Conservation (phyloP, 2,888 invertebrate genomes). For the Philereme transversata region DNA sequence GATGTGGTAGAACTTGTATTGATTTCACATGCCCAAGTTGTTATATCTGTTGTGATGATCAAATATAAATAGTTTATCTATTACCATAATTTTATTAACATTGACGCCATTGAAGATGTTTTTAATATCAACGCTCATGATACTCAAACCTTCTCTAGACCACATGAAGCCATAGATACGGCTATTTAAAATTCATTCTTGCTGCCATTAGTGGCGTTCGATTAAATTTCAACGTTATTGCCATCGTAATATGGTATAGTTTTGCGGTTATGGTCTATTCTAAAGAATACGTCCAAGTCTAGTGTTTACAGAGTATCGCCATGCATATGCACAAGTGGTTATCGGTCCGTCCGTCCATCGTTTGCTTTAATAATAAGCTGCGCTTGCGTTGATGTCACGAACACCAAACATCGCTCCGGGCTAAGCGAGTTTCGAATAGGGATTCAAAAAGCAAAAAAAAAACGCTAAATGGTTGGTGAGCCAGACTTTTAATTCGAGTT, state of each 20-base stretch:
- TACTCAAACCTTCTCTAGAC: constrained; percentile 24
- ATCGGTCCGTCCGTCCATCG: constrained; percentile 70
- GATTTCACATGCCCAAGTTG: background rate
- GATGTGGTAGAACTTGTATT: too few species aligned
- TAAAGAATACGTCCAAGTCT: constrained; percentile 44
- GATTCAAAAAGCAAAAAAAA: constrained; percentile 53
- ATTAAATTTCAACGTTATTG: constrained; percentile 10
- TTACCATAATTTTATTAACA: constrained; percentile 14
- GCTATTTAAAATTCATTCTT: constrained; percentile 29
- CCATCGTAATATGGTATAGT: constrained; percentile 20
- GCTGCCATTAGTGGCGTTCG: background rate
- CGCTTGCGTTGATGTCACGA: constrained; percentile 76
- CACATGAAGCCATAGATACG: constrained; percentile 25
- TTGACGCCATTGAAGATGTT: constrained; percentile 26
- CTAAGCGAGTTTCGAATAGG: constrained; percentile 50
- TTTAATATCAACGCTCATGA: constrained; percentile 23
- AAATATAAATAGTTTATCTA: background rate
- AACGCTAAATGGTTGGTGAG: constrained; percentile 49
- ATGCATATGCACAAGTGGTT: constrained; percentile 79
- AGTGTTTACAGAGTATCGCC: constrained; percentile 74
- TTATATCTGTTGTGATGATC: background rate
- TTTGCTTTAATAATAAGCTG: constrained; percentile 80
- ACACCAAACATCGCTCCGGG: constrained; percentile 70
- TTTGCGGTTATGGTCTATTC: constrained; percentile 22
- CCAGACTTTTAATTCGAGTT: constrained; percentile 27